Evolutionary conservation across 1,140 invertebrate genomes (phyloP).

Genomic region (Myzus persicae): DNA sequence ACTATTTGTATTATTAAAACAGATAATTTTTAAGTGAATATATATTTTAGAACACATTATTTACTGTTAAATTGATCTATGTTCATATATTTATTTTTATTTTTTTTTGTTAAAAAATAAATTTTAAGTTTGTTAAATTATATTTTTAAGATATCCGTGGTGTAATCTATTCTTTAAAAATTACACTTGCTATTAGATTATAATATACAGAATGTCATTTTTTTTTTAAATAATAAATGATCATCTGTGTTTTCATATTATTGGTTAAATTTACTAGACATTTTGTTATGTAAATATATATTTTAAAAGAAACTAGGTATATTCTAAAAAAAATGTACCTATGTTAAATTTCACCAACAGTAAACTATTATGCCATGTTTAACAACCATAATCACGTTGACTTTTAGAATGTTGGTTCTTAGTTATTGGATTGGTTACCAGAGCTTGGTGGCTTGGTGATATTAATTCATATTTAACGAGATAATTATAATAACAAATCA

Average conservation of each 20-base stretch:
- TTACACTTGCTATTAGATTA: neutral
- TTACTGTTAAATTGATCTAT: neutral
- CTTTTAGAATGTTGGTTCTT: neutral
- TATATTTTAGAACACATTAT: neutral
- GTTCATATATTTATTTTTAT: neutral
- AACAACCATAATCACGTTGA: neutral
- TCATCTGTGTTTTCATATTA: neutral
- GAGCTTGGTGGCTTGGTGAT: no score
- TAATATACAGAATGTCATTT: neutral
- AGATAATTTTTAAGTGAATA: neutral
- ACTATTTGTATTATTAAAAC: neutral
- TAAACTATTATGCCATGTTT: neutral
- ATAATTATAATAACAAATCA: no score
- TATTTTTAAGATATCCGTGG: neutral
- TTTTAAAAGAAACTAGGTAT: neutral
- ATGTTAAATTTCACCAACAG: neutral
- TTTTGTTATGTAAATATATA: neutral
- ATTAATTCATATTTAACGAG: no score
- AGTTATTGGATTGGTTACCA: no score
- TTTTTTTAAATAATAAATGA: neutral
- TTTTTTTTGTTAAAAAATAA: neutral
- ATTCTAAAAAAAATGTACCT: neutral
- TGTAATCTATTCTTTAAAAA: neutral
- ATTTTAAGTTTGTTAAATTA: conserved; percentile 10
- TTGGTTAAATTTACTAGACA: neutral